A percentile compares a stretch with the other conserved stretches of the same genome.
These are phyloP conservation scores for crab-eating macaque (Macaca fascicularis) DNA, from an alignment of 2,113 vertebrate species.

Conservation along the genomic window T2T-MFA8v1.1 NC_088375.1:202672501-202673000, in stretches of 20 bases:
- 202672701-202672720: constrained; percentile 29
- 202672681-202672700: neutral
- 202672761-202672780: neutral
- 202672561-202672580: neutral
- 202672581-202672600: neutral
- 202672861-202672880: neutral
- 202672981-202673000: neutral
- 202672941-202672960: neutral
- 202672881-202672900: neutral
- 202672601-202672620: neutral
- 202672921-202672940: neutral
- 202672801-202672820: neutral
- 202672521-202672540: neutral
- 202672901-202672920: neutral
- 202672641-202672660: neutral
- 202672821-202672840: neutral
- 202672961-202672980: neutral
- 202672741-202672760: neutral
- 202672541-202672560: neutral
- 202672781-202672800: neutral
- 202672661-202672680: neutral
- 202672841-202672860: neutral
- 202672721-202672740: neutral
- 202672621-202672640: neutral
- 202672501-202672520: constrained; percentile 26